Percentiles rank a stretch among this genome's conserved stretches.
phyloP scores from a whole-genome alignment of 2,888 invertebrate genomes.

The Drosophila koepferae region DNA sequence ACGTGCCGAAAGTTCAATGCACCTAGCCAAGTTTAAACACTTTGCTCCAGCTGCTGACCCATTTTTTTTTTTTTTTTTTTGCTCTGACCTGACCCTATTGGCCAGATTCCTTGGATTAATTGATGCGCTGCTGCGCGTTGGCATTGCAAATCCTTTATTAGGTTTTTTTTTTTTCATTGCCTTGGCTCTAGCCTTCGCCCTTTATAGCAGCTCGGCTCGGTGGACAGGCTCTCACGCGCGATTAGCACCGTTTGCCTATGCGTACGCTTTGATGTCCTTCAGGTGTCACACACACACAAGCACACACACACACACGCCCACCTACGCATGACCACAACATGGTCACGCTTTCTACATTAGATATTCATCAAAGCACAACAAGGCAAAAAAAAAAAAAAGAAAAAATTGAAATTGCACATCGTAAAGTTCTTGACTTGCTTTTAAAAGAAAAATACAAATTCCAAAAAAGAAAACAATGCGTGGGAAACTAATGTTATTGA shows the following conservation, averaged over 20 bases:
- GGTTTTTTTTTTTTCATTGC: constrained; percentile 3
- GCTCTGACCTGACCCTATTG: constrained; percentile 12
- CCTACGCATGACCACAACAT: constrained; percentile 5
- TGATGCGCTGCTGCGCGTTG: constrained; percentile 25
- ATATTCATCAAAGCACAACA: constrained; percentile 37
- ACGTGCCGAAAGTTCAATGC: constrained; percentile 76
- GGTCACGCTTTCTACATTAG: constrained; percentile 24
- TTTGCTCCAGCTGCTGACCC: constrained; percentile 40
- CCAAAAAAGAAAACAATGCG: constrained; percentile 1
- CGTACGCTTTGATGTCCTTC: constrained; percentile 58
- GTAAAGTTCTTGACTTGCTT: constrained; percentile 12
- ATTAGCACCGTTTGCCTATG: constrained; percentile 57
- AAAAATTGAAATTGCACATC: constrained; percentile 21
- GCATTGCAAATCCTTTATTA: constrained; percentile 25
- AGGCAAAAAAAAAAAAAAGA: constrained; percentile 3
- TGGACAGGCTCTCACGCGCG: constrained; percentile 71
- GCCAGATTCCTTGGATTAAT: constrained; percentile 42
- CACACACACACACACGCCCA: constrained; percentile 11
- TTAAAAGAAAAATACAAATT: constrained; percentile 14
- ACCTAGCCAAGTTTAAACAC: constrained; percentile 41
- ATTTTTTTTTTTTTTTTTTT: too few species aligned
- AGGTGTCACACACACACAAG: constrained; percentile 37
- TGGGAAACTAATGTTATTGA: neutral
- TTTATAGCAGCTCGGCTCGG: constrained; percentile 42
- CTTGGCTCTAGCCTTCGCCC: constrained; percentile 44